Evolutionary conservation across 2,797 vertebrate species (phyloP).

Genomic region (Hafferia zeledoni): DNA sequence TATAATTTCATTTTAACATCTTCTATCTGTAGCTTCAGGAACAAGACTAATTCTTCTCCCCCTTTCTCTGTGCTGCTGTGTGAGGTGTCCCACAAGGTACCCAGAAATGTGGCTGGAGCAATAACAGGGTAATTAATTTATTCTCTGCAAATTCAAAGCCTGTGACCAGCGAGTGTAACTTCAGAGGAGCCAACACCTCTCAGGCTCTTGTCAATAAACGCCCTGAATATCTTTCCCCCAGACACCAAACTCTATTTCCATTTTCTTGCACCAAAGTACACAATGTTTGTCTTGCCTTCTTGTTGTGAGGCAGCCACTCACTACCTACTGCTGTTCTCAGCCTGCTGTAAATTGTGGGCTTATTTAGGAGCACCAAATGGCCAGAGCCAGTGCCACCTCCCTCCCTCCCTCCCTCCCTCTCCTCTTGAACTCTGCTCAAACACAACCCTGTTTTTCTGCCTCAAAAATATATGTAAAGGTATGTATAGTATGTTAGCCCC

Average conservation of each 20-base stretch:
- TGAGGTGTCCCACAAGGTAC: not conserved
- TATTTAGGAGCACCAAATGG: conserved; percentile 3
- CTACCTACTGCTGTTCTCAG: not conserved
- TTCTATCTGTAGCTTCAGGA: not conserved
- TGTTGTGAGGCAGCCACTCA: not conserved
- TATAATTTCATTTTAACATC: not conserved
- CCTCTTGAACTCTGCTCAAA: conserved; percentile 21
- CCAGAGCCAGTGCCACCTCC: not conserved
- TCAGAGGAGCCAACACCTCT: not conserved
- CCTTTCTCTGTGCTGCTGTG: not conserved
- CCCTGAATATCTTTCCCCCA: not conserved
- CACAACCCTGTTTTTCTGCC: conserved; percentile 20
- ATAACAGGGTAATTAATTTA: not conserved
- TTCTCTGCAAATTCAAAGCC: not conserved
- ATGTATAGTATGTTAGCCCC: conserved; percentile 66
- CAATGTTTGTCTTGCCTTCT: not conserved
- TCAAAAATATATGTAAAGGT: conserved; percentile 48
- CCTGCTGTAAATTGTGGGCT: not conserved
- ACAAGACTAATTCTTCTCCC: not conserved
- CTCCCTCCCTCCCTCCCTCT: not conserved
- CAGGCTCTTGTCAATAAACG: not conserved
- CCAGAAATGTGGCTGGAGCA: not conserved
- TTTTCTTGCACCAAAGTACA: not conserved
- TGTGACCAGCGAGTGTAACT: not conserved
- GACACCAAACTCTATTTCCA: not conserved